phyloP scores from a whole-genome alignment of 2,888 invertebrate species.

The Allygus modestus region DNA sequence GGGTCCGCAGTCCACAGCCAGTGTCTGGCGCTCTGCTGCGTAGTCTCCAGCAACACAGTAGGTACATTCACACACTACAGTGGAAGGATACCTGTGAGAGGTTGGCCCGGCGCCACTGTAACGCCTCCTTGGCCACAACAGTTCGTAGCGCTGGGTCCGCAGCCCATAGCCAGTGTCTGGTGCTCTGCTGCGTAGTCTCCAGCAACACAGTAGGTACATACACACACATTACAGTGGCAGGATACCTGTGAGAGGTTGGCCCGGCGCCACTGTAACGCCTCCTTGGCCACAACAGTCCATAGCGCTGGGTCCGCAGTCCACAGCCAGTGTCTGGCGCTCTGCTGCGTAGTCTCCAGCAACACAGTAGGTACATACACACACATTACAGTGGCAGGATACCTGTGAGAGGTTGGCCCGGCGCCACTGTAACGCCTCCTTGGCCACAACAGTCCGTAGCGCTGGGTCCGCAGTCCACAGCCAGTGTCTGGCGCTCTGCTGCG shows the following conservation, averaged over 20 bases:
- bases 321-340: no score
- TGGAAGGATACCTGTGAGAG: conserved; percentile 54
- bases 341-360: no score
- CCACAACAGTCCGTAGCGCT: conserved; percentile 87
- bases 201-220: no score
- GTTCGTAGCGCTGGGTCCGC: no score
- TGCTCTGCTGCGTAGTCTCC: no score
- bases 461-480: conserved; percentile 87
- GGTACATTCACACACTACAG: no score
- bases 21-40: conserved; percentile 75
- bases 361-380: no score
- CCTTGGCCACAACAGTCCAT: conserved; percentile 74
- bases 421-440: conserved; percentile 90
- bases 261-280: conserved; percentile 87
- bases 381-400: no score
- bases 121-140: conserved; percentile 80
- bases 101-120: conserved; percentile 81
- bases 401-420: conserved; percentile 72
- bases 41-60: no score
- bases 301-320: no score
- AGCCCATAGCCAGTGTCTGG: no score
- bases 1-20: conserved; percentile 87
- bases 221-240: neutral
- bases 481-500: conserved; percentile 75
- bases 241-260: no score